Evolutionary conservation across 2,113 vertebrate species (phyloP).

Genomic region (Sisor rabdophorus): DNA sequence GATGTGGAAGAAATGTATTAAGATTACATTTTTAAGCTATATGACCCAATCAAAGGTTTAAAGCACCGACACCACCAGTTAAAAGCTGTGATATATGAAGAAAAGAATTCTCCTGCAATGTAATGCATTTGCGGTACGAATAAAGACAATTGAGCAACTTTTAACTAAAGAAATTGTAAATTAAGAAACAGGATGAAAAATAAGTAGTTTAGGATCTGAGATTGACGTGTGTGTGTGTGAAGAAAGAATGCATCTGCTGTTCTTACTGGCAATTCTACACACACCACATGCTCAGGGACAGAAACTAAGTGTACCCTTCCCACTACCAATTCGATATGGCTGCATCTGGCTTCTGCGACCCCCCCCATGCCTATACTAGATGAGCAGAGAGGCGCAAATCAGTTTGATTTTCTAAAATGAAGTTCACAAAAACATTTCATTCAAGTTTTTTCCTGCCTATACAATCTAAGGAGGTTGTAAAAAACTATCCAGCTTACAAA

Average conservation of each 20-base stretch:
- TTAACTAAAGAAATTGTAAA: background rate
- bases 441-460: background rate
- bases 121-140: too few species aligned
- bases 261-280: constrained; percentile 31
- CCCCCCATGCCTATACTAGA: too few species aligned
- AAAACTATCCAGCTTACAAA: background rate
- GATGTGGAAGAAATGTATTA: too few species aligned
- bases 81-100: too few species aligned
- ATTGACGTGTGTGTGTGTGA: constrained; percentile 17
- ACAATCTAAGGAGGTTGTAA: background rate
- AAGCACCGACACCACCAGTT: too few species aligned
- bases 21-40: too few species aligned
- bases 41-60: too few species aligned
- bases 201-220: background rate
- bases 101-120: too few species aligned
- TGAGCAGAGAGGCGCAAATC: too few species aligned
- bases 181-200: background rate
- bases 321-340: constrained; percentile 22
- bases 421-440: background rate
- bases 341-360: constrained; percentile 19
- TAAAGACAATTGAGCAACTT: too few species aligned
- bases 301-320: constrained; percentile 32
- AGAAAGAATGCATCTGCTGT: constrained; percentile 39
- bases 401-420: background rate
- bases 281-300: constrained; percentile 41